phyloP scores from a whole-genome alignment of 2,888 invertebrate species.

The Venusia cambrica region DNA sequence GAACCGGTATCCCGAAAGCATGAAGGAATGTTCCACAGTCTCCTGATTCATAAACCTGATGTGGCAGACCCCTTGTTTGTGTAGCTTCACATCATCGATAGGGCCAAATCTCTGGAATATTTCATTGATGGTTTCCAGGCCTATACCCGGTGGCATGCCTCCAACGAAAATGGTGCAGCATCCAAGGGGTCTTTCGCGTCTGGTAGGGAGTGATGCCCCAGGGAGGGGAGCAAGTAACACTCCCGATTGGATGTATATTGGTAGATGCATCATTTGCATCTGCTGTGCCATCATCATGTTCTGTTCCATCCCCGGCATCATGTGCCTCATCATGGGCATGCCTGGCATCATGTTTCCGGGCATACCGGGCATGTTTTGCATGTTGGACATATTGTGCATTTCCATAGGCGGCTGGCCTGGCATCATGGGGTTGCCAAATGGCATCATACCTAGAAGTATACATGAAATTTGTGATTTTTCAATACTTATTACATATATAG shows the following conservation, averaged over 20 bases:
- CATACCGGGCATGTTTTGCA: constrained; percentile 62
- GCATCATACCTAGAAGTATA: constrained; percentile 40
- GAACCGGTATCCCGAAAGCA: constrained; percentile 89
- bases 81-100: constrained; percentile 81
- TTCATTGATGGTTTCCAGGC: constrained; percentile 90
- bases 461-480: neutral
- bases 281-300: constrained; percentile 73
- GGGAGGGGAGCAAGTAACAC: constrained; percentile 92
- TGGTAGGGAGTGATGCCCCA: constrained; percentile 68
- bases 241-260: constrained; percentile 84
- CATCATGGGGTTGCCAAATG: constrained; percentile 36
- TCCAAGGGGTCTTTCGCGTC: constrained; percentile 63
- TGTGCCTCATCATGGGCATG: constrained; percentile 55
- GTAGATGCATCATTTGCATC: constrained; percentile 38
- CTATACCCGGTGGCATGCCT: constrained; percentile 92
- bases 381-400: constrained; percentile 31
- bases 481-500: too few relatives aligned
- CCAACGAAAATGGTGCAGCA: constrained; percentile 96
- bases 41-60: constrained; percentile 90
- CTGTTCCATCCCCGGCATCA: constrained; percentile 78
- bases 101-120: constrained; percentile 89
- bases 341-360: constrained; percentile 53
- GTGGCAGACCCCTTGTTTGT: constrained; percentile 95
- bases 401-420: constrained; percentile 38
- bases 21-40: constrained; percentile 92